Conservation (phyloP, 2,888 invertebrate genomes). For the Myopa tessellatipennis region DNA sequence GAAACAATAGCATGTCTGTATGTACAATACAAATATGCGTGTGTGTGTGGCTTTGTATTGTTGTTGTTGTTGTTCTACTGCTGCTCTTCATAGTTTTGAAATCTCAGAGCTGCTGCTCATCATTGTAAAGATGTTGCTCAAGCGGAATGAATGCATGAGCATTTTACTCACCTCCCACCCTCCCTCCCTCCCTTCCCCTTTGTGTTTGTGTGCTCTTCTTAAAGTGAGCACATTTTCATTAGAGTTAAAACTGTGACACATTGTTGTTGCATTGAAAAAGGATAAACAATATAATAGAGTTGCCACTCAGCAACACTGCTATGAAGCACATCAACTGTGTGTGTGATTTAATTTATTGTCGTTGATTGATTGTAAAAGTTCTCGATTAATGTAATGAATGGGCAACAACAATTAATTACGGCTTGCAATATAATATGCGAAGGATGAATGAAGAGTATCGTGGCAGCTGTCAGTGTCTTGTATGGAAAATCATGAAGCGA, state of each 20-base stretch:
- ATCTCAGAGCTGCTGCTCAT: not conserved
- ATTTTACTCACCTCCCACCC: not conserved
- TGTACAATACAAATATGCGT: not conserved
- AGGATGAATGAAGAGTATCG: not conserved
- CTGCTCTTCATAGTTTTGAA: not conserved
- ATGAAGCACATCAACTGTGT: not conserved
- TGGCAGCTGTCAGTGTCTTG: too few species aligned
- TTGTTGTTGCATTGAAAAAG: conserved; percentile 2
- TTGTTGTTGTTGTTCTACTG: not conserved
- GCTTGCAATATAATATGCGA: not conserved
- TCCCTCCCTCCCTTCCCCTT: not conserved
- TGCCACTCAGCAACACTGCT: not conserved
- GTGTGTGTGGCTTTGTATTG: not conserved
- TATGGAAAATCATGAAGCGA: too few species aligned
- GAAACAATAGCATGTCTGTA: not conserved
- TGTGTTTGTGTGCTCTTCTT: too few species aligned
- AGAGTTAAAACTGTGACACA: conserved; percentile 11
- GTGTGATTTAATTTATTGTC: not conserved
- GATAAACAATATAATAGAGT: conserved; percentile 10
- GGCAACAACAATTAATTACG: not conserved
- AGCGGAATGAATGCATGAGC: not conserved
- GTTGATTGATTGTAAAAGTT: not conserved
- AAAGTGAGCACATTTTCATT: conserved; percentile 15
- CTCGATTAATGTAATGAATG: not conserved
- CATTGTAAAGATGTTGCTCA: not conserved